Base-by-base conservation (phyloP, 2,797 vertebrate species). In the Myotis pilosus region DNA sequence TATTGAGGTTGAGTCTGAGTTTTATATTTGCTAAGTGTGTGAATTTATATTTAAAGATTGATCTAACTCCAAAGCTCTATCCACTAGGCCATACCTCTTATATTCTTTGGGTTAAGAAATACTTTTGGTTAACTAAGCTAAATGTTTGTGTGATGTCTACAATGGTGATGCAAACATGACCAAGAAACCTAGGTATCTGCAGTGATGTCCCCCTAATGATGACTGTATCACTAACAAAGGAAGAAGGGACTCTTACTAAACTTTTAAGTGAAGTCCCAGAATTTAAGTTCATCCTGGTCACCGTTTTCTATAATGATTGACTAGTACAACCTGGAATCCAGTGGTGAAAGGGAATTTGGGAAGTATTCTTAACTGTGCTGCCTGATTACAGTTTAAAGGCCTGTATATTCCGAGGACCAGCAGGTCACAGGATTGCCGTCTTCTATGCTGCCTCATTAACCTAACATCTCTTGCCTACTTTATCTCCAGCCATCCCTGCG, bases 391-490 rank as follows among this genome's bases (percentile, higher is more conserved):
- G 71, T 79, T 92, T 91, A 89, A 89, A 94, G 55, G 74, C 6
- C 16, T 75, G 36, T 49, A 23, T 33, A 71, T 66, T 82, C 53
- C 15, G 19, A 93, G 69, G 72, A 76, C 25, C 57, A n/a, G 72
- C 36, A 86, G 47, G 25, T 89, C 72, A 76, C 30, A 47, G 44
- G n/a, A 66, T 57, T 85, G 49, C 47, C 49, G 91, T 88, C 62
- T 33, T 92, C 64, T 53, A 1, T 55, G 22, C 69, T 96, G 92
- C 89, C 84, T 95, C 64, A 82, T 95, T 94, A 95, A 92, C 78
- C 62, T 76, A 44, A 79, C 87, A 81, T 55, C 55, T 72, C n/a
- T 30, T 74, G 57, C 33, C 38, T 82, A 6, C 36, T 92, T 79
- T 60, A 9, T 60, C 55, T 87, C 78, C n/a, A 85, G 22, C 86